A percentile compares a stretch with the other conserved stretches of the same genome.
Conservation (phyloP, 2,888 invertebrate genomes). For the Noctua fimbriata region DNA sequence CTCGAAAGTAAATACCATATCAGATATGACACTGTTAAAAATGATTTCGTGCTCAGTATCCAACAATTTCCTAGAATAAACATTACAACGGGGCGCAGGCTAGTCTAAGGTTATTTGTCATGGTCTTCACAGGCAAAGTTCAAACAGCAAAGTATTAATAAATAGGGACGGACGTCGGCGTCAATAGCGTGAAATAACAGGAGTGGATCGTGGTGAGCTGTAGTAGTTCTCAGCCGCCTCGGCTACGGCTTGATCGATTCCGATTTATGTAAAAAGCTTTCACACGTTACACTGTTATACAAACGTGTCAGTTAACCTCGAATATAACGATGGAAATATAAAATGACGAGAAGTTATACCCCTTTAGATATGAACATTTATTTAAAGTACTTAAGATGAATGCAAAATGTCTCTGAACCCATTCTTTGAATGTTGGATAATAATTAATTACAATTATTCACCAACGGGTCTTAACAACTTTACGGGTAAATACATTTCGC, state of each 20-base stretch:
- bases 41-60: slow-evolving; percentile 74
- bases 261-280: slow-evolving; percentile 61
- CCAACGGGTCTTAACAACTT: slow-evolving; percentile 55
- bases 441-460: slow-evolving; percentile 56
- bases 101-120: slow-evolving; percentile 79
- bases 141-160: slow-evolving; percentile 78
- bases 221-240: slow-evolving; percentile 64
- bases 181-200: slow-evolving; percentile 82
- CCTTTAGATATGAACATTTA: slow-evolving; percentile 23
- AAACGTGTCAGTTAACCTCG: slow-evolving; percentile 24
- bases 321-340: slow-evolving; percentile 31
- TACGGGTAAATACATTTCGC: slow-evolving; percentile 48
- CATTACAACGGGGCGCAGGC: slow-evolving; percentile 71
- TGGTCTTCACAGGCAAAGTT: slow-evolving; percentile 77
- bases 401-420: slow-evolving; percentile 41
- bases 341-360: slow-evolving; percentile 18
- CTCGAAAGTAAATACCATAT: slow-evolving; percentile 56
- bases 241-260: slow-evolving; percentile 62
- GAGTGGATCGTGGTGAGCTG: slow-evolving; percentile 72
- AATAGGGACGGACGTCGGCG: slow-evolving; percentile 75
- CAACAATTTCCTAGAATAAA: slow-evolving; percentile 77
- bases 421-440: slow-evolving; percentile 46
- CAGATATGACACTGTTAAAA: slow-evolving; percentile 68
- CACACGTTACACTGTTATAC: slow-evolving; percentile 50
- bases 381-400: slow-evolving; percentile 34